Evolutionary conservation across 2,113 vertebrate genomes (phyloP).

Genomic region (Clarias magur): DNA sequence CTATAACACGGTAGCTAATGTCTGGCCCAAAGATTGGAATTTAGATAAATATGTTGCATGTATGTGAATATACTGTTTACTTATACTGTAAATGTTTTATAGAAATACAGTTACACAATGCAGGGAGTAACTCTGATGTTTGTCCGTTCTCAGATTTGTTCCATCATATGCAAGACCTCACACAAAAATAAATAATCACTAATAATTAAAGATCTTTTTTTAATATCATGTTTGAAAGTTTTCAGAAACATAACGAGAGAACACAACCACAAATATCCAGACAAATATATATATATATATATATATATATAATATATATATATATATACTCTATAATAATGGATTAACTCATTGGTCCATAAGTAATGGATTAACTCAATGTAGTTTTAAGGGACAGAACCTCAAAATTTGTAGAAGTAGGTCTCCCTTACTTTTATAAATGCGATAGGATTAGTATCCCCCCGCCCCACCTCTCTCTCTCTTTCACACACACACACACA

Average conservation of each 20-base stretch:
- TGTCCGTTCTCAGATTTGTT: not conserved
- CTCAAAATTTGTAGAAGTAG: not conserved
- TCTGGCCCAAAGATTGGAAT: not conserved
- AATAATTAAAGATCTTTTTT: no score
- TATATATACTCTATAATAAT: no score
- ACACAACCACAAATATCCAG: no score
- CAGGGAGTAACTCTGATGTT: not conserved
- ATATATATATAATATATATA: no score
- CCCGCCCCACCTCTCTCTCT: constrained; percentile 10
- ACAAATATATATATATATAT: no score
- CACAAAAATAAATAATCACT: no score
- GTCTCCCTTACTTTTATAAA: not conserved
- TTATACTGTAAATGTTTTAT: not conserved
- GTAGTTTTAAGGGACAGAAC: not conserved
- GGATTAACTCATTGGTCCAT: no score
- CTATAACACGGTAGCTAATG: not conserved
- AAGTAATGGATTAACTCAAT: not conserved
- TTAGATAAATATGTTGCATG: no score
- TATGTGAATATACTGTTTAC: no score
- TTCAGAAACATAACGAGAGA: no score
- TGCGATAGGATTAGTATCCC: not conserved
- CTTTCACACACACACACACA: not conserved
- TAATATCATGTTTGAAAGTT: no score
- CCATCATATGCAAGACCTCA: not conserved
- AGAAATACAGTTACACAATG: not conserved